These are phyloP conservation scores for Poecilobothrus nobilitatus DNA, from an alignment of 2,888 invertebrate genomes.

Conservation along the genomic window DNA sequence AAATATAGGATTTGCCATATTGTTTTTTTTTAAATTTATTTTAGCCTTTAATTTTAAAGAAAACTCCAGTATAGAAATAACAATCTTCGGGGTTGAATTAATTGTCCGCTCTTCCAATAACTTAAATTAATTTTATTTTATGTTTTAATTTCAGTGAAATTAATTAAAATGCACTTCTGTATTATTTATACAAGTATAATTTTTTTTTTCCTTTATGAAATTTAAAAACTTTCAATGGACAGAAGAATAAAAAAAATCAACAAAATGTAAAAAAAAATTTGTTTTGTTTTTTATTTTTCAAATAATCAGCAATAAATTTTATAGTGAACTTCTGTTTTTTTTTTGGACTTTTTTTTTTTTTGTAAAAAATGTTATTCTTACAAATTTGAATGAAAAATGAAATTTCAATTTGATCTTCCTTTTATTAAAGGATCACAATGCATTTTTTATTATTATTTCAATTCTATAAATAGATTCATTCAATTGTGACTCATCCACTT, in stretches of 20 bases:
- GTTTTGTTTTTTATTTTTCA: too few relatives aligned
- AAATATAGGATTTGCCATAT: too few relatives aligned
- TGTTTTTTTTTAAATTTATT: too few relatives aligned
- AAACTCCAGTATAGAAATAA: too few relatives aligned
- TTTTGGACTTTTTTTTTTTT: not conserved
- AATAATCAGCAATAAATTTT: not conserved
- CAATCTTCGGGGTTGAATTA: too few relatives aligned
- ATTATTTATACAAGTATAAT: not conserved
- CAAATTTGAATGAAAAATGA: not conserved
- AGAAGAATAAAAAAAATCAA: not conserved
- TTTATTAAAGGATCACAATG: not conserved
- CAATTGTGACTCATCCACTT: slow-evolving; percentile 6
- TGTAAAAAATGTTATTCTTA: too few relatives aligned
- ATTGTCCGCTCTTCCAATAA: too few relatives aligned
- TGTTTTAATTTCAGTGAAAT: too few relatives aligned
- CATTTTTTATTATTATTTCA: too few relatives aligned
- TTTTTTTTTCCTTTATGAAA: not conserved
- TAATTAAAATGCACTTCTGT: not conserved
- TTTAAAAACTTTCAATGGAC: too few relatives aligned
- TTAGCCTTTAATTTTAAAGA: too few relatives aligned
- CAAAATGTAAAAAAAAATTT: not conserved
- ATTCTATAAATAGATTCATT: not conserved
- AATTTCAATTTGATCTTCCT: not conserved
- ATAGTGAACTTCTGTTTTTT: not conserved
- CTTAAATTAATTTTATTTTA: too few relatives aligned